These are phyloP conservation scores for Melolontha melolontha DNA, from an alignment of 2,888 invertebrate species.

Conservation along the genomic window DNA sequence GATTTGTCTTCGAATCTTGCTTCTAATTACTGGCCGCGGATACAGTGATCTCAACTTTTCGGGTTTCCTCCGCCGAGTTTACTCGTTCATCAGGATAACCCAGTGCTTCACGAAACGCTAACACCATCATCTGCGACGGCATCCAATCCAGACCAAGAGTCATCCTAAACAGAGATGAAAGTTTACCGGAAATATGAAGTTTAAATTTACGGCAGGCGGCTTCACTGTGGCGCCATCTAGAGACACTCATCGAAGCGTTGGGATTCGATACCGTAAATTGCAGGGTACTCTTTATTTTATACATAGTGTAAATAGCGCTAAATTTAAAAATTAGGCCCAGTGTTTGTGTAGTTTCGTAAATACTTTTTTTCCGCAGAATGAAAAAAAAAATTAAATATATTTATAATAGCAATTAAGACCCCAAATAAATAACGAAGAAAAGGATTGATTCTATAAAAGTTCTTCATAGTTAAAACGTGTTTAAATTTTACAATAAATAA, in stretches of 20 bases:
- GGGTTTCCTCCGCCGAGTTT: conserved; percentile 84
- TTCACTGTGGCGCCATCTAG: conserved; percentile 19
- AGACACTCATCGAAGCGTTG: conserved; percentile 35
- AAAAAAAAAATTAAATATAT: conserved; percentile 15
- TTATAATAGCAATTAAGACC: conserved; percentile 26
- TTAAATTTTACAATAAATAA: conserved; percentile 31
- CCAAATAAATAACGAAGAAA: conserved; percentile 10
- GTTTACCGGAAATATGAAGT: neutral
- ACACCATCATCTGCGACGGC: conserved; percentile 67
- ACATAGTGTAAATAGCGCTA: conserved; percentile 56
- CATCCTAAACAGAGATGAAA: conserved; percentile 39
- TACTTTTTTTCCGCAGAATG: conserved; percentile 3
- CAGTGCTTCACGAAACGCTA: conserved; percentile 71
- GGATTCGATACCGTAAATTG: conserved; percentile 52
- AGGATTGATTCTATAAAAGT: conserved; percentile 18
- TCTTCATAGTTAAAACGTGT: conserved; percentile 27
- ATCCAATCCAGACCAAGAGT: conserved; percentile 62
- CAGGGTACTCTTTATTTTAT: conserved; percentile 58
- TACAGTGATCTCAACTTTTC: conserved; percentile 94
- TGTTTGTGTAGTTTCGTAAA: conserved; percentile 44
- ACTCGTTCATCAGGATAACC: conserved; percentile 75
- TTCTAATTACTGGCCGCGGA: conserved; percentile 89
- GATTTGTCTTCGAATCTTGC: conserved; percentile 78
- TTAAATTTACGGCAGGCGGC: too few species aligned
- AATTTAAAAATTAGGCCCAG: conserved; percentile 45